Conservation (phyloP, 2,113 vertebrate genomes). For the Phaetusa simplex region DNA sequence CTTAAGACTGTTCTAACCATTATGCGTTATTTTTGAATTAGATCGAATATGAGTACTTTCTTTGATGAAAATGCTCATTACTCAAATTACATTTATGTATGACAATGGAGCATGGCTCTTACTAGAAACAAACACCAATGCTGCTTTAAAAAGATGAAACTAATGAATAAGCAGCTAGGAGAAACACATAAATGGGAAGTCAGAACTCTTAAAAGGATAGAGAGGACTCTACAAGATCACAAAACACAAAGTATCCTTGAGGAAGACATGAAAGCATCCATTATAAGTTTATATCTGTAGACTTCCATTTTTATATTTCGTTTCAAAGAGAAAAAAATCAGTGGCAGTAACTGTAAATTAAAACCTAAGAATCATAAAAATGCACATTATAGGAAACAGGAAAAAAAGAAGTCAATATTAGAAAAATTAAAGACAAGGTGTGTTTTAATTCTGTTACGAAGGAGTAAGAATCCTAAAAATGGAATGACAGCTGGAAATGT, state of each 20-base stretch:
- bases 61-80: neutral
- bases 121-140: neutral
- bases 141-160: constrained; percentile 2
- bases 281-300: neutral
- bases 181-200: neutral
- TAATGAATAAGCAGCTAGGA: neutral
- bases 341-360: neutral
- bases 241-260: neutral
- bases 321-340: neutral
- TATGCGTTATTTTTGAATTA: neutral
- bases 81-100: neutral
- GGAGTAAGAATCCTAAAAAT: neutral
- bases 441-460: neutral
- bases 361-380: neutral
- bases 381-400: neutral
- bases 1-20: neutral
- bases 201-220: neutral
- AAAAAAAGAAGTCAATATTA: neutral
- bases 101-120: neutral
- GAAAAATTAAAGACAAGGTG: neutral
- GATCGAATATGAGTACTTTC: neutral
- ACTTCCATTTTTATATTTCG: neutral
- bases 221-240: neutral
- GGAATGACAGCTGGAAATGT: neutral
- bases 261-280: neutral